Evolutionary conservation across 2,797 vertebrate species (phyloP), one percentile per base, ranked within the genome.

Genomic region (Enoplosus armatus): DNA sequence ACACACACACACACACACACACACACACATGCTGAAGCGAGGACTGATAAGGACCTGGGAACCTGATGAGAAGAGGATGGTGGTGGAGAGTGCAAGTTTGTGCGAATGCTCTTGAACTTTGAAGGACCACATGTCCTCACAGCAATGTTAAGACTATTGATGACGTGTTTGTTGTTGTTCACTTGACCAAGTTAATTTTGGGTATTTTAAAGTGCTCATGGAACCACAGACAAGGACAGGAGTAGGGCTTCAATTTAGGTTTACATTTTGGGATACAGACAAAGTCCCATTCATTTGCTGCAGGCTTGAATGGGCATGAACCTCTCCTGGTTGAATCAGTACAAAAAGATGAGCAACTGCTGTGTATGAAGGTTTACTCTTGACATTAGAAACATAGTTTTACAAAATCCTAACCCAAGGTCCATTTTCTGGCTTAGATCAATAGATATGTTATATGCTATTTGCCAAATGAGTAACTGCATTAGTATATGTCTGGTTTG

Each of bases 121-220:
- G 27, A 24, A 85, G 72, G 72, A 75, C 59, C 75, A 31, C 59
- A 45, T 55, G 75, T 76, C 72, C 70, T 76, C 26, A 55, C 43
- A 41, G 68, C 11, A 59, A 62, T 79, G 77, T 62, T 53, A 80
- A 81, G 47, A 72, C 41, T 11, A 20, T 37, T 29, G 35, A 71
- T 39, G 51, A 58, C 27, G 60, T 53, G 67, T 75, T 80, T 80
- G 77, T 79, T 79, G 71, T 72, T 85, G 24, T 80, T 80, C 41
- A 64, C 31, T 67, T 76, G 64, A 66, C 53, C 26, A 68, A 50
- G 47, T 59, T 33, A 51, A 71, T 83, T 67, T 24, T 5, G 1
- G 43, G 43, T 27, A 71, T 82, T 77, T 72, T 50, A 77, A 70
- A 35, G 47, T 24, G 37, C 61, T 72, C 50, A 12, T 4, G 26